Percentiles rank a stretch among this genome's conserved stretches.
Evolutionary conservation across 30 jellyfish, hydroid and myxozoan species (phyloP).

Genomic region (Turritopsis dohrnii): DNA sequence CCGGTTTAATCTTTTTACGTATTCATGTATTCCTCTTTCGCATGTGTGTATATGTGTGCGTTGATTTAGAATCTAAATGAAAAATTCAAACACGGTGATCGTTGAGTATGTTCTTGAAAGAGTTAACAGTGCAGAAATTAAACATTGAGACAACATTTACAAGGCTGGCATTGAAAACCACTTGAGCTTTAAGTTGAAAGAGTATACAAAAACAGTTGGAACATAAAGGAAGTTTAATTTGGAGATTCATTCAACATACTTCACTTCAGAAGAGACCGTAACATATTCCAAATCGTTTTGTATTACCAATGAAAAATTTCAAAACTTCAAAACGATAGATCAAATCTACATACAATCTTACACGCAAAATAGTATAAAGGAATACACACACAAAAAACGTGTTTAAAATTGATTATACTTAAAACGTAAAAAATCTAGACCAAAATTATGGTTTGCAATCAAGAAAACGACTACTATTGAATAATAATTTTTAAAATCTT

Average conservation of each 20-base stretch:
- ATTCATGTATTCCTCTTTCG: neutral
- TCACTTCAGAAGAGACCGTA: neutral
- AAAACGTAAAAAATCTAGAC: no score
- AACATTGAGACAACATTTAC: neutral
- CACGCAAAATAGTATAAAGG: no score
- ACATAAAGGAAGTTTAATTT: no score
- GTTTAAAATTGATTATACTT: no score
- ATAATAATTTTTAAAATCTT: neutral
- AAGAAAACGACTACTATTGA: no score
- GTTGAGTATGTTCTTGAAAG: neutral
- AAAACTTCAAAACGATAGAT: no score
- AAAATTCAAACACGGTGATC: no score
- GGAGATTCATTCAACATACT: neutral
- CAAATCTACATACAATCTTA: no score
- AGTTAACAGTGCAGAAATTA: neutral
- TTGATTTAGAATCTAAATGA: neutral
- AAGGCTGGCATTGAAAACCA: neutral
- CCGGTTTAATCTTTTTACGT: neutral
- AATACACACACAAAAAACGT: no score
- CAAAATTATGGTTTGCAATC: neutral
- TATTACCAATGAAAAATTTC: no score
- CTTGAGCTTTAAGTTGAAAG: neutral
- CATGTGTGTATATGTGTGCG: neutral
- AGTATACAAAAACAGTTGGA: neutral
- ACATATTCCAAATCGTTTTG: no score